Percentiles rank a stretch among this genome's conserved stretches.
Conservation (phyloP, 1,140 invertebrate species). For the Atta colombica region DNA sequence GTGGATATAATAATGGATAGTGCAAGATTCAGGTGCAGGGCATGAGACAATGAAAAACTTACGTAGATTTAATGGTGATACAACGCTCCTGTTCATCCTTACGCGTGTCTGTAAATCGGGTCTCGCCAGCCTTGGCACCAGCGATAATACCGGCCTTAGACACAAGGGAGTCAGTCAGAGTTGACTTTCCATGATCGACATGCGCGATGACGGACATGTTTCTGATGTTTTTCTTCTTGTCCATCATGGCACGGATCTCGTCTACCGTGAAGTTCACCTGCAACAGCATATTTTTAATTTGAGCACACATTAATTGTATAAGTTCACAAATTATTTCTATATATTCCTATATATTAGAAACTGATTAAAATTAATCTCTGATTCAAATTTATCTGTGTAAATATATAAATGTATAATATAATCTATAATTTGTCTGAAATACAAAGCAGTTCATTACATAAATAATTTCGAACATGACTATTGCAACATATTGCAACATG, state of each 20-base stretch:
- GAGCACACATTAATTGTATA: neutral
- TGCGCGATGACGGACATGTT: slow-evolving; percentile 99
- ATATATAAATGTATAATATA: neutral
- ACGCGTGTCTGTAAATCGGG: slow-evolving; percentile 99
- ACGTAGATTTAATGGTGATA: slow-evolving; percentile 99
- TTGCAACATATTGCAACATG: slow-evolving; percentile 33
- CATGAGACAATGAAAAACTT: slow-evolving; percentile 85
- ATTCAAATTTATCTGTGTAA: neutral
- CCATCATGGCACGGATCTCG: slow-evolving; percentile 99
- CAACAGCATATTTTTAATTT: slow-evolving; percentile 78
- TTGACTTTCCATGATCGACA: slow-evolving; percentile 99
- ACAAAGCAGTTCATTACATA: neutral
- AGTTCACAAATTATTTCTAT: neutral
- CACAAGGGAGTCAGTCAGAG: slow-evolving; percentile 99
- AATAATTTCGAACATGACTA: neutral
- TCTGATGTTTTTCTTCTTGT: slow-evolving; percentile 99
- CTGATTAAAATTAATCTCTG: neutral
- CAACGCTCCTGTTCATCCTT: slow-evolving; percentile 99
- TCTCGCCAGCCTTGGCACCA: slow-evolving; percentile 99
- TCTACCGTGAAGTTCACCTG: slow-evolving; percentile 99
- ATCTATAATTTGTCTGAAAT: neutral
- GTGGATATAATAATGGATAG: neutral
- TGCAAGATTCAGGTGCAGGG: neutral
- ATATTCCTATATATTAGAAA: neutral
- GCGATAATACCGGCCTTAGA: slow-evolving; percentile 99